Percentiles rank a stretch among this genome's conserved stretches.
Evolutionary conservation across 2,113 vertebrate genomes (phyloP).

Genomic region (Anthoscopus minutus): DNA sequence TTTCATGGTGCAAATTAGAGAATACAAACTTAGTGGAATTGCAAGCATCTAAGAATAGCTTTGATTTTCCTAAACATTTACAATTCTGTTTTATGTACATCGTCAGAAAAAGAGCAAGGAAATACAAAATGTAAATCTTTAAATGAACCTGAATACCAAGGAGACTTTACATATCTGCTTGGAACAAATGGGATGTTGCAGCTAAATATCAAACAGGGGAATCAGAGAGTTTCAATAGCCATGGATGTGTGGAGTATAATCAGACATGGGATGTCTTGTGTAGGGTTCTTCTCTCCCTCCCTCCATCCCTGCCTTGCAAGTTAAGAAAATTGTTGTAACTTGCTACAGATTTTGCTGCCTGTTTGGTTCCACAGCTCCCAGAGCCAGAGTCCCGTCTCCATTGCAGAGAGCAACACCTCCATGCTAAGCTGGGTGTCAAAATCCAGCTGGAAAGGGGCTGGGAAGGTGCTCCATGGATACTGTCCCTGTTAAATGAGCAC

Average conservation of each 20-base stretch:
- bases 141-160: constrained; percentile 65
- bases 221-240: constrained; percentile 54
- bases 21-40: constrained; percentile 60
- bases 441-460: not conserved
- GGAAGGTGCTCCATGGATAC: not conserved
- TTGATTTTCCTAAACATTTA: constrained; percentile 78
- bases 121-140: constrained; percentile 76
- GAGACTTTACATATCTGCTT: constrained; percentile 59
- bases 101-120: constrained; percentile 68
- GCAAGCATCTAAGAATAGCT: constrained; percentile 73
- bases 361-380: not conserved
- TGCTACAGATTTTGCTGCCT: not conserved
- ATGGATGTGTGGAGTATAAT: constrained; percentile 33
- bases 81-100: constrained; percentile 77
- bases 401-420: not conserved
- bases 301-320: not conserved
- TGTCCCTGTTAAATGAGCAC: not conserved
- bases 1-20: constrained; percentile 57
- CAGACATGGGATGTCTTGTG: constrained; percentile 32
- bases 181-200: constrained; percentile 59
- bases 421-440: not conserved
- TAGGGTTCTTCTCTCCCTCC: not conserved
- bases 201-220: constrained; percentile 51
- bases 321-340: not conserved
- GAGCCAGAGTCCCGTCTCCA: not conserved